phyloP scores from a whole-genome alignment of 1,140 invertebrate species.

The Leptopilina boulardi region DNA sequence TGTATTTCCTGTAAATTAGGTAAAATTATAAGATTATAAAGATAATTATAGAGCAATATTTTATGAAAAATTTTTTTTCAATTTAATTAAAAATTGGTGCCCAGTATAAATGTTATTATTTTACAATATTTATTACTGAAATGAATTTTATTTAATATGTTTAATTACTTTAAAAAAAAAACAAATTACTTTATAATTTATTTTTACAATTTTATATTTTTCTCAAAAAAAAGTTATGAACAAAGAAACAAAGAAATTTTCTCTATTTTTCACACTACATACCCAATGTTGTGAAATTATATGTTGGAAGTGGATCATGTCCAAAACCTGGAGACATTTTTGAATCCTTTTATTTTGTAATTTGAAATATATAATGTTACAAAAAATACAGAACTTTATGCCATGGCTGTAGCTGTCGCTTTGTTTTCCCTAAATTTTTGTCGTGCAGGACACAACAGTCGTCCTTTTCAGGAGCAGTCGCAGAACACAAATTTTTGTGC shows the following conservation, averaged over 20 bases:
- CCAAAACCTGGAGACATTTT: conserved; percentile 71
- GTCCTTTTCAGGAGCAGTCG: conserved; percentile 37
- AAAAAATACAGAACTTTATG: conserved; percentile 28
- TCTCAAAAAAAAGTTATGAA: too few species aligned
- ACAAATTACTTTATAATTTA: too few species aligned
- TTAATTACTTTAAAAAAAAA: too few species aligned
- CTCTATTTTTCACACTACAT: conserved; percentile 44
- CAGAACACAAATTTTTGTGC: conserved; percentile 40
- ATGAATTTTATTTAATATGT: too few species aligned
- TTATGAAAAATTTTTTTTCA: too few species aligned
- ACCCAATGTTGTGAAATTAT: conserved; percentile 68
- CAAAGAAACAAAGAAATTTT: too few species aligned
- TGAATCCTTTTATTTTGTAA: not conserved
- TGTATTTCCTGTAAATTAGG: conserved; percentile 61
- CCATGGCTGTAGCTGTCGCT: conserved; percentile 40
- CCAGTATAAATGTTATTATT: too few species aligned
- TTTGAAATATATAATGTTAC: not conserved
- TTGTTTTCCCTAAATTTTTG: conserved; percentile 51
- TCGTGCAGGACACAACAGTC: conserved; percentile 38
- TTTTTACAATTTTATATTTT: too few species aligned
- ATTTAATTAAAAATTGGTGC: too few species aligned
- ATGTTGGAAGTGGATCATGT: conserved; percentile 68
- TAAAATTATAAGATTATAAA: conserved; percentile 31
- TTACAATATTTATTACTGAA: too few species aligned
- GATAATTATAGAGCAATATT: too few species aligned